Base-by-base conservation (phyloP, 2,797 vertebrate species). In the Intellagama lesueurii region DNA sequence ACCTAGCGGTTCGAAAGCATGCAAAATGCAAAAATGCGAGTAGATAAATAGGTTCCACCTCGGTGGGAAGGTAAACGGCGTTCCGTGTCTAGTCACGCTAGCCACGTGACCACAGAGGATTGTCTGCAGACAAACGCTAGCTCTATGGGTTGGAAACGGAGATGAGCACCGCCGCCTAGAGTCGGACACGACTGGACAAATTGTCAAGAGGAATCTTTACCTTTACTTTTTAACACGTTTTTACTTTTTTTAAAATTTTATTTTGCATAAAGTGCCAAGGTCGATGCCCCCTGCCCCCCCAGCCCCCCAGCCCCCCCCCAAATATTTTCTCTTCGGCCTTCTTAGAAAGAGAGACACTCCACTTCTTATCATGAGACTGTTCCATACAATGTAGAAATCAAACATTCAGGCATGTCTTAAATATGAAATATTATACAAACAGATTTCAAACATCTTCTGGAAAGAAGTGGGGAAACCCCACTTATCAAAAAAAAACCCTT, bases 251-350 rank as follows among this genome's bases (percentile, higher is more conserved):
- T 40, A 40, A 40, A 0, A 4, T 87, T 90, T 87, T 87, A 90
- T 90, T 90, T 83, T 78, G 85, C 89, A 87, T 90, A 87, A 90
- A 90, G 89, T 90, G 89, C 89, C 49, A 72, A 1, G 7, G 73
- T 77, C 47, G 44, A 49, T 2, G 7, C 28, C 28, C 52, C 70
- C 44, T 5, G 4, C 44, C 26, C 35, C 19, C 12, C 49, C 30
- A 0, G 2, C 49, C 28, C n/a, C 52, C 28, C 12, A 68, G 19
- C 83, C 68, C 22, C 35, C 49, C n/a, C 56, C 52, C 35, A 3
- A 2, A 19, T 69, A 44, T n/a, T 7, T 8, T 22, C 80, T 16
- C 56, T 60, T 32, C 60, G 4, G 28, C 32, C 2, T 19, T 47
- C 5, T 32, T 72, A 40, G 68, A 87, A 87, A 81, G 49, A 14